A percentile compares a stretch with the other conserved stretches of the same genome.
Conservation (phyloP, 2,113 vertebrate genomes). For the Tupaia chinensis region DNA sequence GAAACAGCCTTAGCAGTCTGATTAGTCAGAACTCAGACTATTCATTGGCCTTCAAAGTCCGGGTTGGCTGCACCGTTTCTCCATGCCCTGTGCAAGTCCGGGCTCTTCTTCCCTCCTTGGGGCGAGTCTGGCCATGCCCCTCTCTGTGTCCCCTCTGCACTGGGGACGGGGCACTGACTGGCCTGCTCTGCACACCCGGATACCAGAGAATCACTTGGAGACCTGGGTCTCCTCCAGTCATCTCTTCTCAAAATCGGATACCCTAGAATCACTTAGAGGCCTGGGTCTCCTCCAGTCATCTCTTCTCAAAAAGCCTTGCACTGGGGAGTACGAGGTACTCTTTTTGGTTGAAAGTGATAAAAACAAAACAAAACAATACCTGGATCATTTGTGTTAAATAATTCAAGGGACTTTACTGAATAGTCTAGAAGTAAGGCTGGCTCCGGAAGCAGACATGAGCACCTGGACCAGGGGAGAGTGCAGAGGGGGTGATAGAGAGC, state of each 20-base stretch:
- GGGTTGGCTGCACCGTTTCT: background rate
- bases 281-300: background rate
- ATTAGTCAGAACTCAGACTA: background rate
- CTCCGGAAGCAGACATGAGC: background rate
- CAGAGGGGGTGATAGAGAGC: background rate
- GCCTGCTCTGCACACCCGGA: background rate
- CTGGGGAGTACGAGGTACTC: background rate
- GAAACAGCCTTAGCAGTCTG: background rate
- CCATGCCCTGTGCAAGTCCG: background rate
- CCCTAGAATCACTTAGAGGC: background rate
- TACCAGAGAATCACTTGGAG: background rate
- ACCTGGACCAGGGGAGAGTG: rapidly evolving
- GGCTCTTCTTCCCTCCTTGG: background rate
- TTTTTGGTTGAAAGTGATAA: background rate
- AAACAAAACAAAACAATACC: background rate
- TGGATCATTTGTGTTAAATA: background rate
- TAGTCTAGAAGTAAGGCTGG: background rate
- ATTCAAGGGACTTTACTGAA: background rate
- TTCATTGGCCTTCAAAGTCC: background rate
- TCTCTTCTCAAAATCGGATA: background rate
- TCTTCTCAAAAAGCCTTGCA: background rate
- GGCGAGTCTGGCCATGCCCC: background rate
- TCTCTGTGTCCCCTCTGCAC: background rate
- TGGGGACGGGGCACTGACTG: background rate
- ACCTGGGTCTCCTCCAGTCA: background rate